phyloP scores from a whole-genome alignment of 2,888 invertebrate species.

The Lomographa bimaculata region DNA sequence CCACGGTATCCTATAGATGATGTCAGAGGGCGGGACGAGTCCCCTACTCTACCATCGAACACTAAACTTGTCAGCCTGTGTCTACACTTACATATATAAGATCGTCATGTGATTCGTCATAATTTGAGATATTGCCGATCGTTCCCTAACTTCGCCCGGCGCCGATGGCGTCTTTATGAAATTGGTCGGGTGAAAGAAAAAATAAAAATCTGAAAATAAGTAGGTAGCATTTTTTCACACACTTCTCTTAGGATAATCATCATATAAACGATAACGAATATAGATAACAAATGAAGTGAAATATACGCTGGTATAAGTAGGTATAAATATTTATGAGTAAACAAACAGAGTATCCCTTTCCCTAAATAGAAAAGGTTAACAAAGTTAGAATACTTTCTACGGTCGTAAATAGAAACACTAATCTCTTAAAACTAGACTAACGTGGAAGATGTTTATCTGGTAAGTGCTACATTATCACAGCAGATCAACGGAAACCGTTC shows the following conservation, averaged over 20 bases:
- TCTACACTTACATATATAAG: constrained; percentile 68
- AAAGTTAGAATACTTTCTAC: constrained; percentile 71
- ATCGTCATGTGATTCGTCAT: constrained; percentile 55
- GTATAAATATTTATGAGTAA: constrained; percentile 69
- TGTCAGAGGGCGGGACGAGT: constrained; percentile 57
- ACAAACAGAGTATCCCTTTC: constrained; percentile 68
- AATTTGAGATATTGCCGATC: constrained; percentile 64
- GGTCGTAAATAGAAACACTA: constrained; percentile 75
- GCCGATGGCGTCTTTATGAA: constrained; percentile 65
- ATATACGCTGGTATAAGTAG: constrained; percentile 60
- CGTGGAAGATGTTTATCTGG: constrained; percentile 75
- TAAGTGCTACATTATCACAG: constrained; percentile 81
- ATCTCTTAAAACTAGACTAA: constrained; percentile 75
- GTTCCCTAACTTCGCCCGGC: constrained; percentile 69
- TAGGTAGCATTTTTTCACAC: constrained; percentile 81
- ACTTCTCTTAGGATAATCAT: constrained; percentile 72
- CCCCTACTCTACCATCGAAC: constrained; percentile 76
- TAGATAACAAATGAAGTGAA: constrained; percentile 68
- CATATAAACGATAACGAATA: constrained; percentile 72
- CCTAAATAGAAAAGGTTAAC: constrained; percentile 77
- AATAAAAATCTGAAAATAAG: constrained; percentile 83
- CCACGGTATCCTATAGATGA: constrained; percentile 62
- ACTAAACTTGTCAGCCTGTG: constrained; percentile 60
- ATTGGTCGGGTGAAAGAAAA: constrained; percentile 79
- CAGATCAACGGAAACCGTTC: constrained; percentile 68